Percentiles rank a stretch among this genome's conserved stretches.
phyloP scores from a whole-genome alignment of 2,113 vertebrate species.

The Tichodroma muraria region DNA sequence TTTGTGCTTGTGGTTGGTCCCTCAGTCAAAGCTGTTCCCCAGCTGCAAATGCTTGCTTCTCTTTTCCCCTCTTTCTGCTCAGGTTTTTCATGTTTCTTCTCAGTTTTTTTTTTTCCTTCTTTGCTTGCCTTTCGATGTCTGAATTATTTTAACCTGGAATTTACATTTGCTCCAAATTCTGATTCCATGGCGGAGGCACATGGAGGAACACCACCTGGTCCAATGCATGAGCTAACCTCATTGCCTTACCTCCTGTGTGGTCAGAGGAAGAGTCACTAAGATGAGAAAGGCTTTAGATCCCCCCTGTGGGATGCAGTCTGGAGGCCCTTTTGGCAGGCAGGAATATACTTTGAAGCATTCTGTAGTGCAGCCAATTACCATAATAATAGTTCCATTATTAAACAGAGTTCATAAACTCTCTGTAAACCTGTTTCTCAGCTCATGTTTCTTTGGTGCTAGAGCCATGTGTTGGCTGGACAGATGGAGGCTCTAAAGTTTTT shows the following conservation, averaged over 20 bases:
- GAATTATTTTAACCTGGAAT: not conserved
- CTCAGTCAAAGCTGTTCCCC: not conserved
- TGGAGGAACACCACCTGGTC: not conserved
- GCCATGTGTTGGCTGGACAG: not conserved
- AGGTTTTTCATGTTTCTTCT: not conserved
- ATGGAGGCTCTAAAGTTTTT: not conserved
- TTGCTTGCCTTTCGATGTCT: not conserved
- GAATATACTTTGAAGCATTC: not conserved
- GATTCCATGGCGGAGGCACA: not conserved
- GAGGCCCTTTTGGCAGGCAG: conserved; percentile 1
- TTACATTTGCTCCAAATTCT: not conserved
- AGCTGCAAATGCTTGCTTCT: not conserved
- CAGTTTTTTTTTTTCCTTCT: not conserved
- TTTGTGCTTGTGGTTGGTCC: not conserved
- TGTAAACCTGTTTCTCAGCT: conserved; percentile 21
- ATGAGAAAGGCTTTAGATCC: not conserved
- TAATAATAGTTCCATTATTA: conserved; percentile 46
- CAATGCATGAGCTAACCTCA: not conserved
- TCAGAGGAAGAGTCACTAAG: not conserved
- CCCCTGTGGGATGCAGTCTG: not conserved
- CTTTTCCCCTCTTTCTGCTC: not conserved
- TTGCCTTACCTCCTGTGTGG: not conserved
- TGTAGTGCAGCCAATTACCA: not conserved
- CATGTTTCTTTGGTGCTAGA: conserved; percentile 7
- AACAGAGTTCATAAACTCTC: conserved; percentile 41